Evolutionary conservation across 1,140 invertebrate genomes (phyloP), one percentile per base, ranked within the genome.

Genomic region (Lysiphlebus fabarum): DNA sequence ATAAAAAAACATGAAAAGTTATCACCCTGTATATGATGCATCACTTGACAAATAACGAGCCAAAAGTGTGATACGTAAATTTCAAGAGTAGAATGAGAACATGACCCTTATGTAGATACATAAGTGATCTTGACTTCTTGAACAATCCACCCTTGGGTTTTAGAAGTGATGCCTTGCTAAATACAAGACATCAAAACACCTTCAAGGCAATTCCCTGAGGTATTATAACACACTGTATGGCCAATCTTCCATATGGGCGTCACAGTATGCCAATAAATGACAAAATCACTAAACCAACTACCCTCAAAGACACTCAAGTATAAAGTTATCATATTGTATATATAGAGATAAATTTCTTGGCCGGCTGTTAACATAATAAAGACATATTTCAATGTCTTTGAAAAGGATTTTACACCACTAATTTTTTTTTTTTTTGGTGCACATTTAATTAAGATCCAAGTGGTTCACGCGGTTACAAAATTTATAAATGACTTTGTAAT

Each of bases 221-320:
- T 63, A 65, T 66, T 63, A 63, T 58, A 67, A 67, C 34, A 37
- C 26, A 33, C 66, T 62, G 66, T 65, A 61, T 56, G 67, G 66
- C 69, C 75, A 77, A 77, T 77, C 74, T 77, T 64, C 68, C 53
- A 64, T 60, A 59, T 26, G 17, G 65, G 64, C 70, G 70, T 71
- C 72, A 70, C 65, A 67, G 67, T 65, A 59, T 64, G 66, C 69
- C 69, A 73, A 73, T 72, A 69, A 74, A 70, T 71, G 68, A 64
- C 63, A 70, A 67, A 75, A 77, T 74, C 74, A 76, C 72, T 74
- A 71, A 70, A 65, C 71, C 67, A 74, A 74, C 70, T 72, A 71
- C 49, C 48, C 26, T 34, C 34, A 34, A 48, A 42, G 58, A 54
- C 48, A 45, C 47, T 51, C 6, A 56, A 49, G 50, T 57, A 54